Evolutionary conservation across 2,797 vertebrate species (phyloP), one percentile per base, ranked within the genome.

Genomic region (Fratercula arctica): DNA sequence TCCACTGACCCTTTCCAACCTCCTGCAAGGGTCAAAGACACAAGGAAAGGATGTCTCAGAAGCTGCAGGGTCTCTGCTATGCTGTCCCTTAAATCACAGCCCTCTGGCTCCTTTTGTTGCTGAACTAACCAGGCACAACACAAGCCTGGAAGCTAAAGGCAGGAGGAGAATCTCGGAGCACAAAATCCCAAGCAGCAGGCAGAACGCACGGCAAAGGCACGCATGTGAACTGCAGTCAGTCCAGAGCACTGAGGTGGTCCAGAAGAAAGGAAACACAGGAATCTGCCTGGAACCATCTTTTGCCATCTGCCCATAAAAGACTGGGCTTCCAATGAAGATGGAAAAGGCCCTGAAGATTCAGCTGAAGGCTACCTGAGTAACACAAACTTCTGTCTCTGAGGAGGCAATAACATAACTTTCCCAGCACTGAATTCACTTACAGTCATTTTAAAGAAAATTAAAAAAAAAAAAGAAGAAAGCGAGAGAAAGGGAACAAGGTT

Each of bases 351-450:
- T 33, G 43, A 86, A 84, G 91, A 73, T 63, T 93, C 73, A 69
- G 66, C 80, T 91, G 87, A 86, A 95, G 85, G 69, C 95, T 88
- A 91, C 93, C 89, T 88, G 91, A 76, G 85, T 87, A 93, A 95
- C 24, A 23, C 29, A 70, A 85, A 73, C 68, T 53, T 63, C 81
- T 69, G 57, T 45, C 90, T 85, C 85, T 45, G 56, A 82, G 93
- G 87, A 80, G 67, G 31, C 72, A 67, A 43, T 17, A 70, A 97
- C 96, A 88, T 37, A 95, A 79, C 83, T 94, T 92, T 69, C 48
- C 77, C 31, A 9, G 1, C 53, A 3, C 78, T 33, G 77, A 94
- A 96, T 96, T 96, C 85, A 78, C 81, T 93, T 87, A 75, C 37
- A 93, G 57, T 43, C 11, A 3, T 89, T 95, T 85, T 77, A 89